Evolutionary conservation across 2,888 invertebrate species (phyloP).

Genomic region (Ellobium chinense): DNA sequence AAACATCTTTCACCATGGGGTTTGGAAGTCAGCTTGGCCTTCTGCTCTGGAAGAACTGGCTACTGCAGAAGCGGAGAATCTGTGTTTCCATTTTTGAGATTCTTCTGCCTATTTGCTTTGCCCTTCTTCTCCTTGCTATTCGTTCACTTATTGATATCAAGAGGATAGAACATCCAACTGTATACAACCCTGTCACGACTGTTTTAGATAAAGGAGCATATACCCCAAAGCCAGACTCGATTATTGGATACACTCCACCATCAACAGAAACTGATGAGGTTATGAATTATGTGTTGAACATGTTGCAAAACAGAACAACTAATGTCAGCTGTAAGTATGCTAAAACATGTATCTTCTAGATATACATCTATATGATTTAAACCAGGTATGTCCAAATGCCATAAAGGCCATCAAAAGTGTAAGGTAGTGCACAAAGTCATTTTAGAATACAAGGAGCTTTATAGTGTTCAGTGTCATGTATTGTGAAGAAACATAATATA

Average conservation of each 20-base stretch:
- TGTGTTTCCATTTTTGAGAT: constrained; percentile 66
- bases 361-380: too few relatives aligned
- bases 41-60: constrained; percentile 69
- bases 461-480: too few relatives aligned
- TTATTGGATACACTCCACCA: constrained; percentile 27
- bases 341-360: too few relatives aligned
- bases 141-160: constrained; percentile 30
- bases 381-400: too few relatives aligned
- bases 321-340: not conserved
- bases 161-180: not conserved
- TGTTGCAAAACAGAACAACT: not conserved
- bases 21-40: constrained; percentile 60
- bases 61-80: constrained; percentile 61
- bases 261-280: not conserved
- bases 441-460: too few relatives aligned
- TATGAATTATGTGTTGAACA: constrained; percentile 10
- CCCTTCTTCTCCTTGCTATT: constrained; percentile 57
- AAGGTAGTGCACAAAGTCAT: too few relatives aligned
- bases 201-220: too few relatives aligned
- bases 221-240: too few relatives aligned
- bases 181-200: not conserved
- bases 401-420: too few relatives aligned
- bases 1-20: constrained; percentile 82
- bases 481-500: too few relatives aligned
- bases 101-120: constrained; percentile 64